Evolutionary conservation across 2,888 invertebrate species (phyloP).

Genomic region (Strigamia maritima): DNA sequence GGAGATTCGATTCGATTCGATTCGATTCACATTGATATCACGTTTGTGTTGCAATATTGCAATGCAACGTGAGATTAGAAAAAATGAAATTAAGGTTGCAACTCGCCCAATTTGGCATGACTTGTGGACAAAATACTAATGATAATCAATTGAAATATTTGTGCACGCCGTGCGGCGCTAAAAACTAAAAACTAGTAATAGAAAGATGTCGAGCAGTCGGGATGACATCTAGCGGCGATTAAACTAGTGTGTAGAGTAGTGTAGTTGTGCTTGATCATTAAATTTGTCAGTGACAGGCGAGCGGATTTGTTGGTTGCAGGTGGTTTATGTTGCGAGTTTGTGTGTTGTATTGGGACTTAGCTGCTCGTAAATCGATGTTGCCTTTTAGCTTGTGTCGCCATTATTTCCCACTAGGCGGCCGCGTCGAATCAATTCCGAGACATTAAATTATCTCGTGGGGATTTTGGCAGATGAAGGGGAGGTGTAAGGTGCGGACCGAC

Average conservation of each 20-base stretch:
- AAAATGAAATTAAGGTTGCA: too few relatives aligned
- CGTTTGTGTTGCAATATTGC: too few relatives aligned
- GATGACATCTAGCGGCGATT: constrained; percentile 15
- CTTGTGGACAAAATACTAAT: too few relatives aligned
- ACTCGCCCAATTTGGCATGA: too few relatives aligned
- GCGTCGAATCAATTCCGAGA: constrained; percentile 20
- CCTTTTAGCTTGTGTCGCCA: constrained; percentile 29
- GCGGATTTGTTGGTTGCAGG: constrained; percentile 20
- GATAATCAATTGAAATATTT: too few relatives aligned
- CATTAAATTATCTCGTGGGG: constrained; percentile 29
- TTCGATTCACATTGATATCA: too few relatives aligned
- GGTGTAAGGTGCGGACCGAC: constrained; percentile 27
- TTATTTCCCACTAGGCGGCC: constrained; percentile 29
- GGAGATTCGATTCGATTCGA: too few relatives aligned
- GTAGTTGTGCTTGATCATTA: constrained; percentile 17
- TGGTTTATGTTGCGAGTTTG: constrained; percentile 27
- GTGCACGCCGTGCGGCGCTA: too few relatives aligned
- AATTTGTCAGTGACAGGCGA: constrained; percentile 18
- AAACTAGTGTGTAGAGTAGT: not conserved
- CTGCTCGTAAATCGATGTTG: constrained; percentile 29
- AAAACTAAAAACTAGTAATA: not conserved
- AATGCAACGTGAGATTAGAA: too few relatives aligned
- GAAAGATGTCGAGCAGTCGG: not conserved
- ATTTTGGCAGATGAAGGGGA: constrained; percentile 27
- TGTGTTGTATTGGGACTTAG: constrained; percentile 27